phyloP scores from a whole-genome alignment of 2,888 invertebrate species.

The Ernsta delagoae region DNA sequence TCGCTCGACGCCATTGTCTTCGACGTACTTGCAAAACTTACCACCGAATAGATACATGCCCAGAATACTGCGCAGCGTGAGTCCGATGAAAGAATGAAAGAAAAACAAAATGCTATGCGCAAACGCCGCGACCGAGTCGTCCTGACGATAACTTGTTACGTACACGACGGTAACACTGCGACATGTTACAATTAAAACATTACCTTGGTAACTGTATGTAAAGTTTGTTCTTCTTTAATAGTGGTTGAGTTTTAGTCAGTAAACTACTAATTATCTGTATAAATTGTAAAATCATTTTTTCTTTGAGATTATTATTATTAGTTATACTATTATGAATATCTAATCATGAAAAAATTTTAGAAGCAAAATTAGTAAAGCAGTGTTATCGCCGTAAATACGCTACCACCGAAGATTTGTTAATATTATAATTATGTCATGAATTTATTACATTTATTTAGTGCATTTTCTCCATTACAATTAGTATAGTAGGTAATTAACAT shows the following conservation, averaged over 20 bases:
- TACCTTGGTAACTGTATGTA: too few species aligned
- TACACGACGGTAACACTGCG: constrained; percentile 77
- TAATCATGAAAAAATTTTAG: constrained; percentile 5
- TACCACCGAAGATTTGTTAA: constrained; percentile 70
- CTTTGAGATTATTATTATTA: constrained; percentile 41
- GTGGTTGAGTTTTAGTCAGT: background rate
- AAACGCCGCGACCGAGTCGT: constrained; percentile 74
- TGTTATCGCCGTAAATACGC: constrained; percentile 77
- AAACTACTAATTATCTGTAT: background rate
- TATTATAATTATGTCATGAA: constrained; percentile 64
- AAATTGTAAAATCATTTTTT: constrained; percentile 59
- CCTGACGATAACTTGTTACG: constrained; percentile 65
- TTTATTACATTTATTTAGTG: constrained; percentile 75
- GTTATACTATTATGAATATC: background rate
- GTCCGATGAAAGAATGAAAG: constrained; percentile 65
- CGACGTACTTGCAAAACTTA: too few species aligned
- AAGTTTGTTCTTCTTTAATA: background rate
- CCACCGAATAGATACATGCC: constrained; percentile 99
- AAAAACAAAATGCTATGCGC: constrained; percentile 85
- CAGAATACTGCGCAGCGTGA: constrained; percentile 91
- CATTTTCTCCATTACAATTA: constrained; percentile 66
- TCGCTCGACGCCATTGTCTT: constrained; percentile 90
- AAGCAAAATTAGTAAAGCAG: constrained; percentile 72
- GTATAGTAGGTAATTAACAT: constrained; percentile 59
- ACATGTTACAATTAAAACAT: constrained; percentile 39